Evolutionary conservation across 2,797 vertebrate species (phyloP).

Genomic region (Enteromius thamalakanensis): DNA sequence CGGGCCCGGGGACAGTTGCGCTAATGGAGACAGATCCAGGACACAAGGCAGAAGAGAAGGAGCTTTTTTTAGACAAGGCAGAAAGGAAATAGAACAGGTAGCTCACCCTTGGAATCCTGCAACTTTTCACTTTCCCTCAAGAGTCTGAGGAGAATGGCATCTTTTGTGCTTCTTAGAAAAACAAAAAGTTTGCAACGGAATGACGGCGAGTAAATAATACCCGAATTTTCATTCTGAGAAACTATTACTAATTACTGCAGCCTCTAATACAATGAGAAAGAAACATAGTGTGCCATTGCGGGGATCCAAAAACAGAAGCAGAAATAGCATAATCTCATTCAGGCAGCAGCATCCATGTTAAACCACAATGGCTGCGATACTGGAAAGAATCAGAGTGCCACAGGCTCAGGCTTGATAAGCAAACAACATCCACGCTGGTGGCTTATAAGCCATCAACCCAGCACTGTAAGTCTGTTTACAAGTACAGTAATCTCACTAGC

Average conservation of each 20-base stretch:
- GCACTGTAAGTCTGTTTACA: constrained; percentile 57
- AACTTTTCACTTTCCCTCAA: constrained; percentile 41
- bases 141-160: not conserved
- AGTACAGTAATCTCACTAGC: constrained; percentile 47
- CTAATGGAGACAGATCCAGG: constrained; percentile 68
- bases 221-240: not conserved
- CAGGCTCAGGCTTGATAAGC: constrained; percentile 51
- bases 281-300: constrained; percentile 7
- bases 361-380: constrained; percentile 51
- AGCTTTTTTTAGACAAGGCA: constrained; percentile 58
- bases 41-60: constrained; percentile 57
- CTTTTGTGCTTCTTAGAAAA: not conserved
- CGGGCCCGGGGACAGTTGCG: constrained; percentile 57
- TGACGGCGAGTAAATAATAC: not conserved
- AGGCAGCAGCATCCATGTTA: constrained; percentile 45
- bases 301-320: constrained; percentile 22
- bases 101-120: constrained; percentile 45
- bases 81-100: constrained; percentile 58
- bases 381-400: constrained; percentile 42
- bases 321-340: constrained; percentile 58
- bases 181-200: not conserved
- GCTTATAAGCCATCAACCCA: constrained; percentile 59
- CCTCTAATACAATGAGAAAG: constrained; percentile 6
- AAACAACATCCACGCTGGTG: constrained; percentile 51
- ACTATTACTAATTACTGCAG: not conserved